A percentile compares a stretch with the other conserved stretches of the same genome.
These are phyloP conservation scores for Caenorhabditis drosophilae DNA, from an alignment of 2,888 invertebrate species.

Conservation along the genomic window DNA sequence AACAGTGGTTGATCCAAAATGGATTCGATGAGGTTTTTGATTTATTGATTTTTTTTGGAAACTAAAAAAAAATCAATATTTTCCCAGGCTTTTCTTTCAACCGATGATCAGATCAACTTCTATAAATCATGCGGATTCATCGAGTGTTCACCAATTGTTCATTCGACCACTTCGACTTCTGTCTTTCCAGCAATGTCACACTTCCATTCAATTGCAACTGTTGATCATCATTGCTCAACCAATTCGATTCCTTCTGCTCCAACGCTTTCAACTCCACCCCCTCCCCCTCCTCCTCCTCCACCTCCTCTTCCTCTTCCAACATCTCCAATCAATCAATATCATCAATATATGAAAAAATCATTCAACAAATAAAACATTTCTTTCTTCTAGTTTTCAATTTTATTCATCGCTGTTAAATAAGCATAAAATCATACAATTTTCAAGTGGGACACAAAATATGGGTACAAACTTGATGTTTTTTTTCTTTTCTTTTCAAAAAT, in stretches of 20 bases:
- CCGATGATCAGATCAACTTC: constrained; percentile 71
- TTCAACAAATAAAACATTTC: not conserved
- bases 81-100: constrained; percentile 69
- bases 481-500: constrained; percentile 5
- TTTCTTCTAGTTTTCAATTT: not conserved
- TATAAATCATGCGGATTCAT: constrained; percentile 70
- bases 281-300: constrained; percentile 18
- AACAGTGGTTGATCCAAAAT: constrained; percentile 49
- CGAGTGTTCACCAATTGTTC: constrained; percentile 45
- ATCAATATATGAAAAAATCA: constrained; percentile 42
- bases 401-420: not conserved
- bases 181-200: constrained; percentile 40
- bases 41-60: no score
- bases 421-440: no score
- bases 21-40: constrained; percentile 40
- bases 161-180: constrained; percentile 50
- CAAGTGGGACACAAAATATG: no score
- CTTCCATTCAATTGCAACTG: constrained; percentile 1
- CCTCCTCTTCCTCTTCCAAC: constrained; percentile 7
- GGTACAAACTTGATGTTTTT: no score
- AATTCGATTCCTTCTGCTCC: no score
- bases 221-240: not conserved
- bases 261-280: not conserved
- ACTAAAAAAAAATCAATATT: constrained; percentile 3
- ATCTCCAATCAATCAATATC: constrained; percentile 24